These are phyloP conservation scores for Botia almorhae DNA, from an alignment of 2,797 vertebrate species.

Conservation along the genomic window DNA sequence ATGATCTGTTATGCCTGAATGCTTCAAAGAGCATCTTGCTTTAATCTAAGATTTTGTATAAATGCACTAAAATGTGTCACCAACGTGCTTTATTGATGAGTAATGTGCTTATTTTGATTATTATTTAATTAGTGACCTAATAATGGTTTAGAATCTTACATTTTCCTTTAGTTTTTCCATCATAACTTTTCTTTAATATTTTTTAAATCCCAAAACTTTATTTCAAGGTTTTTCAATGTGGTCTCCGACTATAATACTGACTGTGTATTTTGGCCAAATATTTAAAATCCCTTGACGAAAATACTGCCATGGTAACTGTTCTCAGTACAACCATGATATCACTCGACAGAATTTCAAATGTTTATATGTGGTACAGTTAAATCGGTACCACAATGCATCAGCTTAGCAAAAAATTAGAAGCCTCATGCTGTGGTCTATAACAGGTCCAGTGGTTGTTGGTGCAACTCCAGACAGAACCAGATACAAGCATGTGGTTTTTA, in stretches of 20 bases:
- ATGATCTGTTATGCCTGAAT: too few species aligned
- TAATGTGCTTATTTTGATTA: too few species aligned
- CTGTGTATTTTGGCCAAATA: constrained; percentile 3
- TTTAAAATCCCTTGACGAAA: constrained; percentile 22
- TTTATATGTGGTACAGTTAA: constrained; percentile 24
- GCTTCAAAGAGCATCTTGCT: too few species aligned
- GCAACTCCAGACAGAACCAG: constrained; percentile 45
- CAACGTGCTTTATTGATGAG: too few species aligned
- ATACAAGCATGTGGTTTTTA: constrained; percentile 56
- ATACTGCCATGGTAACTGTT: constrained; percentile 13
- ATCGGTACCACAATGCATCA: constrained; percentile 22
- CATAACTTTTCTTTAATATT: neutral
- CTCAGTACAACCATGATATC: constrained; percentile 18
- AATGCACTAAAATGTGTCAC: too few species aligned
- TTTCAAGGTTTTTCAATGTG: constrained; percentile 6
- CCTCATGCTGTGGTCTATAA: constrained; percentile 41
- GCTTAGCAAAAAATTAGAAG: constrained; percentile 53
- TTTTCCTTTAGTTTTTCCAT: too few species aligned
- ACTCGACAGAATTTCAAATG: constrained; percentile 12
- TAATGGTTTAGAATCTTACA: too few species aligned
- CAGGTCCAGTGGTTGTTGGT: constrained; percentile 39
- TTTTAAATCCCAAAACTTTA: neutral
- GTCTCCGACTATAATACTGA: neutral
- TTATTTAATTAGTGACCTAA: too few species aligned
- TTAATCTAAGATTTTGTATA: too few species aligned